phyloP scores from a whole-genome alignment of 2,113 vertebrate species.

The Phoenicopterus ruber region DNA sequence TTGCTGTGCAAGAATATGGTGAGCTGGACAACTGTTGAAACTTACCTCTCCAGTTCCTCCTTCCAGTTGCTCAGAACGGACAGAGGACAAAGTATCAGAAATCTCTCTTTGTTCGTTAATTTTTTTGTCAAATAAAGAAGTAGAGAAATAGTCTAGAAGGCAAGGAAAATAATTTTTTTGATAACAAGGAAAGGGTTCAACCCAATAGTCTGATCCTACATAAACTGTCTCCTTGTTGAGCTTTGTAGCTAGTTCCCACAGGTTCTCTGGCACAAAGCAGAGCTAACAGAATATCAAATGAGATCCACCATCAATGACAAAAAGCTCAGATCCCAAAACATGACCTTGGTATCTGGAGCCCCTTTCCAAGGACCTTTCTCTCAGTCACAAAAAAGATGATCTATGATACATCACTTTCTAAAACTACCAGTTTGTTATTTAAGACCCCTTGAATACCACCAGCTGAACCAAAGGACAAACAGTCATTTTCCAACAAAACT shows the following conservation, averaged over 20 bases:
- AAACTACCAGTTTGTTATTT: not conserved
- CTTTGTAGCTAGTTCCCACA: not conserved
- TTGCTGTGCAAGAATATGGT: not conserved
- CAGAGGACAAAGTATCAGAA: constrained; percentile 88
- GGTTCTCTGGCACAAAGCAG: not conserved
- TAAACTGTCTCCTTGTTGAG: not conserved
- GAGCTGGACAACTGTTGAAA: not conserved
- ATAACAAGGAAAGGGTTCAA: not conserved
- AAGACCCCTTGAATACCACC: not conserved
- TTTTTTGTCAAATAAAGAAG: constrained; percentile 80
- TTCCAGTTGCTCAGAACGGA: constrained; percentile 91
- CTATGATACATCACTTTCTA: not conserved
- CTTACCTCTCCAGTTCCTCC: constrained; percentile 83
- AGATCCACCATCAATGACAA: not conserved
- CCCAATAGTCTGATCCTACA: not conserved
- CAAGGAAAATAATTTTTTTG: not conserved
- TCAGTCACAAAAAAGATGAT: not conserved
- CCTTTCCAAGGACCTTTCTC: not conserved
- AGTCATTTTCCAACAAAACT: not conserved
- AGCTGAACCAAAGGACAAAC: not conserved
- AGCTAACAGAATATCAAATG: not conserved
- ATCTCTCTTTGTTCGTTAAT: constrained; percentile 72
- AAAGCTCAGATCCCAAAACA: not conserved
- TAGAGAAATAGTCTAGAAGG: constrained; percentile 84
- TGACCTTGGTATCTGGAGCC: not conserved